These are phyloP conservation scores for Nibea albiflora DNA, from an alignment of 2,113 vertebrate genomes.

Conservation along the genomic window DNA sequence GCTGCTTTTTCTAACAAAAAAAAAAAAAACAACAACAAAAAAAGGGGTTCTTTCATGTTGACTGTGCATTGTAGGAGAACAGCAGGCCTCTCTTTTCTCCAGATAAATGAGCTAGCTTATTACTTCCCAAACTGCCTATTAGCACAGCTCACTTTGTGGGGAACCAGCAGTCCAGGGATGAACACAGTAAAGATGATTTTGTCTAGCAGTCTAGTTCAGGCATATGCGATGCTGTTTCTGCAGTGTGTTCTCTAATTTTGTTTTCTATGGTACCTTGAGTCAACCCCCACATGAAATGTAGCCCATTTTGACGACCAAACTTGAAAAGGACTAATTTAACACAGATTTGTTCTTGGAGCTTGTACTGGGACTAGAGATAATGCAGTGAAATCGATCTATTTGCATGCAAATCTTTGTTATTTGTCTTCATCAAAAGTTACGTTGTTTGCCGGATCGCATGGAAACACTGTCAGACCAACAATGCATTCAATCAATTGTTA, in stretches of 20 bases:
- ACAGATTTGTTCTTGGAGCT: conserved; percentile 3
- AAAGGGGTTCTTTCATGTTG: conserved; percentile 58
- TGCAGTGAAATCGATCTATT: conserved; percentile 4
- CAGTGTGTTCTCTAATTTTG: background rate
- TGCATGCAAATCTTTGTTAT: conserved; percentile 28
- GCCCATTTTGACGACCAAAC: conserved; percentile 29
- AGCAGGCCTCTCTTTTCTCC: conserved; percentile 68
- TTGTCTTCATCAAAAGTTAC: background rate
- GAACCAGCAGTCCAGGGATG: conserved; percentile 62
- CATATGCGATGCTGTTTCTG: conserved; percentile 25
- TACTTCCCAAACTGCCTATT: conserved; percentile 81
- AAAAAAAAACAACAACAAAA: background rate
- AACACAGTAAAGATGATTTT: conserved; percentile 47
- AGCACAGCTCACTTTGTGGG: conserved; percentile 71
- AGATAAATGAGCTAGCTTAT: conserved; percentile 77
- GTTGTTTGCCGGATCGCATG: conserved; percentile 3
- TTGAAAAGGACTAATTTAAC: conserved; percentile 21
- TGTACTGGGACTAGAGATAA: background rate
- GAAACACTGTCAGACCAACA: background rate
- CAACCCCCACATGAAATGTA: conserved; percentile 14
- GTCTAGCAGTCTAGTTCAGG: conserved; percentile 43
- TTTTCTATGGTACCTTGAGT: conserved; percentile 2
- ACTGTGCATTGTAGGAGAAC: conserved; percentile 63
- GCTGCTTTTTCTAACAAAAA: conserved; percentile 16
- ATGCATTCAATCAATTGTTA: background rate